A percentile compares a stretch with the other conserved stretches of the same genome.
phyloP scores from a whole-genome alignment of 2,888 invertebrate species.

The Brenthis ino region DNA sequence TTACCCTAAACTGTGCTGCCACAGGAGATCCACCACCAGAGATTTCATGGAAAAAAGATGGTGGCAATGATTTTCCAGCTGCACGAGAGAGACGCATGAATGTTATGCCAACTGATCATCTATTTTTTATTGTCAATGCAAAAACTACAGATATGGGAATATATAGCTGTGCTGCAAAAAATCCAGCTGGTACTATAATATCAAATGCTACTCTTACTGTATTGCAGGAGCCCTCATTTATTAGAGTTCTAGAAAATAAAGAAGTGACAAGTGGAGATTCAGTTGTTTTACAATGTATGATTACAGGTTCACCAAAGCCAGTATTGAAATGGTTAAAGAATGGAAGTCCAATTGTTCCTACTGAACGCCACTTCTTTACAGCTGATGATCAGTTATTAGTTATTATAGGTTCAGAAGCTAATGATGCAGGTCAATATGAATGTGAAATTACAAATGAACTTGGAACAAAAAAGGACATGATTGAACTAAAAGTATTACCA shows the following conservation, averaged over 20 bases:
- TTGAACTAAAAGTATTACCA: slow-evolving; percentile 87
- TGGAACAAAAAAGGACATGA: slow-evolving; percentile 88
- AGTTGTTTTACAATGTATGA: slow-evolving; percentile 94
- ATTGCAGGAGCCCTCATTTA: slow-evolving; percentile 92
- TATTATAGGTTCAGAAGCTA: slow-evolving; percentile 89
- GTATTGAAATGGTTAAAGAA: slow-evolving; percentile 93
- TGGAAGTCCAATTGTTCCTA: slow-evolving; percentile 85
- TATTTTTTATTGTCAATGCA: slow-evolving; percentile 95
- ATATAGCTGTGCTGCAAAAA: slow-evolving; percentile 96
- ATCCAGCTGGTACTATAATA: slow-evolving; percentile 92
- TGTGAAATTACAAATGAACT: slow-evolving; percentile 94
- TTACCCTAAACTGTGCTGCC: slow-evolving; percentile 95
- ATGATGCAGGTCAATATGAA: slow-evolving; percentile 93
- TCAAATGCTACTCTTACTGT: slow-evolving; percentile 94
- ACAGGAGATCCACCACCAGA: slow-evolving; percentile 93
- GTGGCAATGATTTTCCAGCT: slow-evolving; percentile 96
- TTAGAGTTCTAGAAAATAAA: slow-evolving; percentile 92
- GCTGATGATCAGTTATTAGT: slow-evolving; percentile 93
- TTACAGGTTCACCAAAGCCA: slow-evolving; percentile 92
- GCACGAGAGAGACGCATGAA: slow-evolving; percentile 96
- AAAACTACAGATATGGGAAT: slow-evolving; percentile 94
- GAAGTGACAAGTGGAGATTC: slow-evolving; percentile 91
- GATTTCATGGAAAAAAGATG: slow-evolving; percentile 95
- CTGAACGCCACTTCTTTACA: slow-evolving; percentile 93
- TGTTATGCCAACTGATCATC: slow-evolving; percentile 94